These are phyloP conservation scores for Ranitomeya imitator DNA, from an alignment of 2,113 vertebrate genomes.

Conservation along the genomic window DNA sequence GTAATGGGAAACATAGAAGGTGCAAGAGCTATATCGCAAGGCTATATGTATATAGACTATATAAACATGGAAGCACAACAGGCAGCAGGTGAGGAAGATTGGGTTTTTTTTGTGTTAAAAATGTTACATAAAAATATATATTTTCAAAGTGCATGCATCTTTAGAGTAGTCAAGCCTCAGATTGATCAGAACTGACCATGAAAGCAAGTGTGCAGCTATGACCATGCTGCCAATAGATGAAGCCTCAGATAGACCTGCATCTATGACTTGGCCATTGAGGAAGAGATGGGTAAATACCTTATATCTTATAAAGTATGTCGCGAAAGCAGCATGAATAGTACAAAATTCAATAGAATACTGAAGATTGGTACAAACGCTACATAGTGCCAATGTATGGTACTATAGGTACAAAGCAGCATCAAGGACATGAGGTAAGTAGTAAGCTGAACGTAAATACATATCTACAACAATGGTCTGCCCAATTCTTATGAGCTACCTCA, in stretches of 20 bases:
- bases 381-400: slow-evolving; percentile 63
- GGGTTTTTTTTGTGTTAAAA: slow-evolving; percentile 52
- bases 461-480: slow-evolving; percentile 39
- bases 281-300: neutral
- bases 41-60: neutral
- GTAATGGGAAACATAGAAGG: neutral
- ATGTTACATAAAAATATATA: slow-evolving; percentile 65
- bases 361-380: slow-evolving; percentile 73
- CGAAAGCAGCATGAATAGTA: slow-evolving; percentile 56
- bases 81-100: slow-evolving; percentile 7
- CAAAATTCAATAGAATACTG: slow-evolving; percentile 74
- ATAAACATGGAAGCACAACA: slow-evolving; percentile 51
- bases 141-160: slow-evolving; percentile 63
- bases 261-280: slow-evolving; percentile 35
- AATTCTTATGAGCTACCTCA: neutral
- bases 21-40: neutral
- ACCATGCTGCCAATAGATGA: neutral
- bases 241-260: neutral
- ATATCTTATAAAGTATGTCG: neutral
- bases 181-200: neutral
- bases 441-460: slow-evolving; percentile 55
- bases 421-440: slow-evolving; percentile 55
- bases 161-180: slow-evolving; percentile 1
- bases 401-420: slow-evolving; percentile 63
- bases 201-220: neutral